A percentile compares a stretch with the other conserved stretches of the same genome.
phyloP scores from a whole-genome alignment of 2,113 vertebrate genomes.

The Cebidichthys violaceus region DNA sequence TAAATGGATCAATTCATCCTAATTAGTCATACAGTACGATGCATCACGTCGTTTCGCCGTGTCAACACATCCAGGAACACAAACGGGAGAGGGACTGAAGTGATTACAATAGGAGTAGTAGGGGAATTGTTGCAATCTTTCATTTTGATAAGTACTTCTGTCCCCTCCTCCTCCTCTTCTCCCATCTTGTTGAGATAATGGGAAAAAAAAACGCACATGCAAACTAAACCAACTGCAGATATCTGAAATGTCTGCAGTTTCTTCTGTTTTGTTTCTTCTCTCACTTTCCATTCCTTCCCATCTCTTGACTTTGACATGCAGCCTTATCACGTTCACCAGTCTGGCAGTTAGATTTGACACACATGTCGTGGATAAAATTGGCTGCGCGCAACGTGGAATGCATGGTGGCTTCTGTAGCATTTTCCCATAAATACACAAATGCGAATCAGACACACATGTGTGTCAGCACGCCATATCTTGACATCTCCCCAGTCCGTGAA shows the following conservation, averaged over 20 bases:
- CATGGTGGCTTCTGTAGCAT: conserved; percentile 42
- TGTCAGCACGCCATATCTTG: conserved; percentile 50
- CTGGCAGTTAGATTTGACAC: conserved; percentile 56
- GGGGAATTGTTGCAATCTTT: conserved; percentile 77
- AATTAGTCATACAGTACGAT: conserved; percentile 81
- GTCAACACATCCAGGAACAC: conserved; percentile 80
- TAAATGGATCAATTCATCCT: conserved; percentile 82
- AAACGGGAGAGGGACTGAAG: conserved; percentile 68
- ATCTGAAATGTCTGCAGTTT: conserved; percentile 54
- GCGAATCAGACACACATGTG: conserved; percentile 72
- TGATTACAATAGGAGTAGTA: conserved; percentile 72
- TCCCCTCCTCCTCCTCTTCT: conserved; percentile 35
- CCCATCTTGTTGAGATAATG: conserved; percentile 63
- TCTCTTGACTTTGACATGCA: conserved; percentile 52
- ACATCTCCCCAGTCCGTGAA: conserved; percentile 61
- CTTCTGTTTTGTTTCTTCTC: conserved; percentile 49
- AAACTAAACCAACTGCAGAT: conserved; percentile 53
- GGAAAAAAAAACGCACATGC: conserved; percentile 13
- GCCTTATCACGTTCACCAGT: conserved; percentile 49
- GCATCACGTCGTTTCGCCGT: conserved; percentile 69
- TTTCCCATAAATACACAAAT: conserved; percentile 74
- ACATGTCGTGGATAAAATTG: conserved; percentile 54
- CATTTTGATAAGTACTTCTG: conserved; percentile 75
- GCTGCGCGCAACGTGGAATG: conserved; percentile 47
- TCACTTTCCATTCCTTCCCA: conserved; percentile 3